phyloP scores from a whole-genome alignment of 2,113 vertebrate genomes.

The Austrofundulus limnaeus region DNA sequence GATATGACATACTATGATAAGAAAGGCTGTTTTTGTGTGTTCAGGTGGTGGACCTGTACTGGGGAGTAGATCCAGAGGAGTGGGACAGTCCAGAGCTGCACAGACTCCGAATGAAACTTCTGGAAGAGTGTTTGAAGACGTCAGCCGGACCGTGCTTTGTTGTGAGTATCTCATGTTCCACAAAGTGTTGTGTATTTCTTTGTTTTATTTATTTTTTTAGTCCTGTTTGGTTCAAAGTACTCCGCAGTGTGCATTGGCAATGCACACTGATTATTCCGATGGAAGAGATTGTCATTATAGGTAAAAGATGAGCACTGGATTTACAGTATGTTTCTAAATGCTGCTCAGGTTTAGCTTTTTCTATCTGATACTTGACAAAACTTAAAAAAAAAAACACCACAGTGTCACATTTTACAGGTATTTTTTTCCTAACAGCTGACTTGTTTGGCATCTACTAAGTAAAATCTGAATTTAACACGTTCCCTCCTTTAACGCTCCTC shows the following conservation, averaged over 20 bases:
- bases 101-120: conserved; percentile 91
- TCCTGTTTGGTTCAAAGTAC: too few species aligned
- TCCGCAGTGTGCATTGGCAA: too few species aligned
- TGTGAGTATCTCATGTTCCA: conserved; percentile 83
- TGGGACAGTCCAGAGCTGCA: conserved; percentile 96
- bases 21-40: conserved; percentile 21
- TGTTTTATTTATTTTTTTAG: background rate
- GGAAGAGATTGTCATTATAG: too few species aligned
- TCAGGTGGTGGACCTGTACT: conserved; percentile 97
- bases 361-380: too few species aligned
- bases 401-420: background rate
- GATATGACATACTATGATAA: background rate
- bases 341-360: too few species aligned
- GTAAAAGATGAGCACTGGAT: too few species aligned
- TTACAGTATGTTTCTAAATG: too few species aligned
- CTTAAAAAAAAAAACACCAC: background rate
- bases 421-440: background rate
- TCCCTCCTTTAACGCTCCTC: background rate
- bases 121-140: conserved; percentile 96
- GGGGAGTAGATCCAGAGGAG: conserved; percentile 91
- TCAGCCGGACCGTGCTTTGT: conserved; percentile 98
- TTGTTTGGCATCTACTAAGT: background rate
- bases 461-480: background rate
- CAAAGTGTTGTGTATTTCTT: background rate
- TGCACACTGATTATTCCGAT: too few species aligned